A percentile compares a stretch with the other conserved stretches of the same genome.
Conservation (phyloP, 2,797 vertebrate genomes). For the Mormyrus hasselquistii region DNA sequence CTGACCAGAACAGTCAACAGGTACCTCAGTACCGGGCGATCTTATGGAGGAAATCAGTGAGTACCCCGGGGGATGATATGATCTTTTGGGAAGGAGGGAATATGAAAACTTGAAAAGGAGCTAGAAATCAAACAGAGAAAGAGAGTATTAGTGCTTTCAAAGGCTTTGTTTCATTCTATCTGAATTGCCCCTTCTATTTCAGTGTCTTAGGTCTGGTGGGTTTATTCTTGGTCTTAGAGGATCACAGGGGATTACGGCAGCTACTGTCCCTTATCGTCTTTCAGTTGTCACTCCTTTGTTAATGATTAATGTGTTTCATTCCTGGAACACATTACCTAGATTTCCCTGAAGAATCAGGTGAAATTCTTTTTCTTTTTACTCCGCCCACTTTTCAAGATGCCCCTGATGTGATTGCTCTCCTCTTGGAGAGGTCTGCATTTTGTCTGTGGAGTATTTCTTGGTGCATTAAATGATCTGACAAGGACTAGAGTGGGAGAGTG, state of each 20-base stretch:
- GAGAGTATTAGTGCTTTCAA: neutral
- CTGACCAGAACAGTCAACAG: constrained; percentile 93
- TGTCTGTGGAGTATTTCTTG: neutral
- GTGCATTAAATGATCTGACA: neutral
- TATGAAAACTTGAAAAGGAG: neutral
- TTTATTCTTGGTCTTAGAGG: neutral
- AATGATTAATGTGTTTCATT: neutral
- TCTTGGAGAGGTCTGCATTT: neutral
- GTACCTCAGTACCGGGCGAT: constrained; percentile 94
- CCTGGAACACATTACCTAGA: neutral
- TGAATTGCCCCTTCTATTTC: neutral
- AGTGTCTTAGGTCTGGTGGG: neutral
- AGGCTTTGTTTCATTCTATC: neutral
- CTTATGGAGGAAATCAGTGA: constrained; percentile 94
- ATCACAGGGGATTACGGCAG: neutral
- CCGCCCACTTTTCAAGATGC: neutral
- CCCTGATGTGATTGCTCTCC: neutral
- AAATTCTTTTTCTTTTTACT: neutral
- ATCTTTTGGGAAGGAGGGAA: neutral
- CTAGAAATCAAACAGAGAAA: neutral
- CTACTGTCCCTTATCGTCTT: neutral
- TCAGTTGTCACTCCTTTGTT: constrained; percentile 4
- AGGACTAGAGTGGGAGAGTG: neutral
- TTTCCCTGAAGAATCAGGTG: neutral
- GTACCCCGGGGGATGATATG: constrained; percentile 32